Evolutionary conservation across 2,113 vertebrate species (phyloP).

Genomic region (Scopus umbretta): DNA sequence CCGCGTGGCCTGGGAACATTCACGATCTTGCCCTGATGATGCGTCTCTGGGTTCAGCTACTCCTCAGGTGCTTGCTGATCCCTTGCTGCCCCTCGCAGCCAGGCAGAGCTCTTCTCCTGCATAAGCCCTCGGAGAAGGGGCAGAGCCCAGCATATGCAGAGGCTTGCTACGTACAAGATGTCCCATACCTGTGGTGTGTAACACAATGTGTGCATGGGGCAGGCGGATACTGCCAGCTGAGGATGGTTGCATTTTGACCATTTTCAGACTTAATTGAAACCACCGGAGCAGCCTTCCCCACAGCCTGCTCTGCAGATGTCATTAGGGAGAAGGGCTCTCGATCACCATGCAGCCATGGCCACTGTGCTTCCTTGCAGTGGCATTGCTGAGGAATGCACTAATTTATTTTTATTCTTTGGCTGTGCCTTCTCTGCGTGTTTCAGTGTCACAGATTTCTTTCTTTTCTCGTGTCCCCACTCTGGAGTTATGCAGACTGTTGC

Average conservation of each 20-base stretch:
- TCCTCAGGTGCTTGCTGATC: not conserved
- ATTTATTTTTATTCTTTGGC: not conserved
- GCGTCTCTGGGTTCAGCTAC: not conserved
- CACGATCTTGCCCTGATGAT: fast-evolving
- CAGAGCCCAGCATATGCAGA: not conserved
- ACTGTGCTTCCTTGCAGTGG: fast-evolving
- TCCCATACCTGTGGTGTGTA: not conserved
- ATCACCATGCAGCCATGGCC: not conserved
- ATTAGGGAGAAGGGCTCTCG: not conserved
- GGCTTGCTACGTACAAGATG: fast-evolving
- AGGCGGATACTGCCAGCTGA: not conserved
- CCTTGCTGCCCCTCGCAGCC: not conserved
- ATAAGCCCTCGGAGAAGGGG: not conserved
- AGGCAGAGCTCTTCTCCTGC: not conserved
- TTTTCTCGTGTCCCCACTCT: fast-evolving
- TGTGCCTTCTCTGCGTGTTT: not conserved
- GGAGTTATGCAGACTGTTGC: not conserved
- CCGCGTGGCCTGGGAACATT: fast-evolving
- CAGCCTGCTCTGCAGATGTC: slow-evolving; percentile 46
- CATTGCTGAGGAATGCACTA: not conserved
- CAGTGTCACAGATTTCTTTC: not conserved
- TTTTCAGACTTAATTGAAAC: slow-evolving; percentile 39
- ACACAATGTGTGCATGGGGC: fast-evolving
- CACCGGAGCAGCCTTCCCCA: not conserved
- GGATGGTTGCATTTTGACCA: not conserved